Evolutionary conservation across 2,797 vertebrate species (phyloP).

Genomic region (Meda fulgida): DNA sequence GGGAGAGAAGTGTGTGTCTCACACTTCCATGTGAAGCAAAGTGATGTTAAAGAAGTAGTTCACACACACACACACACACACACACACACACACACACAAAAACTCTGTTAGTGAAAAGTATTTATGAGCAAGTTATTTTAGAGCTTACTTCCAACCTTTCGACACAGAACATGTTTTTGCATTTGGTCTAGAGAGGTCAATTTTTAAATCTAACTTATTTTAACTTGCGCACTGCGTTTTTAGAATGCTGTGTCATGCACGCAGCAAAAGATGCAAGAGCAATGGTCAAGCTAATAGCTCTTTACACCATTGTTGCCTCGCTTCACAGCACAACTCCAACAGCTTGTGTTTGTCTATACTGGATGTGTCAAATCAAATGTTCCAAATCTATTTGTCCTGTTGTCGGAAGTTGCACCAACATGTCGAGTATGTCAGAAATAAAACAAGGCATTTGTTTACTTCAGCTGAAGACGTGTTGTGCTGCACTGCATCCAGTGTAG

Average conservation of each 20-base stretch:
- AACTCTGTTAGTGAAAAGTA: neutral
- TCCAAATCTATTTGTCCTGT: neutral
- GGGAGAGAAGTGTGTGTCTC: neutral
- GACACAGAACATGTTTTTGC: neutral
- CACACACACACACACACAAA: accelerated
- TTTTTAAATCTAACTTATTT: neutral
- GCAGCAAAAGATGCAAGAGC: neutral
- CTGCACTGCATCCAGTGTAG: neutral
- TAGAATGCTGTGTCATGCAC: neutral
- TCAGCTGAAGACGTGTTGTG: neutral
- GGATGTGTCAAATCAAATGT: neutral
- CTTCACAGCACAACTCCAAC: neutral
- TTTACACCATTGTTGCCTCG: neutral
- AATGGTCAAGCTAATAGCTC: neutral
- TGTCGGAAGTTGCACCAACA: neutral
- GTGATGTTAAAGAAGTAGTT: neutral
- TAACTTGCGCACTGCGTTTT: neutral
- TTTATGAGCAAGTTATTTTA: neutral
- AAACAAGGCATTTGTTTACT: neutral
- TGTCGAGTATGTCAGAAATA: neutral
- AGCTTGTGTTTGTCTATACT: neutral
- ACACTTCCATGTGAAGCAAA: neutral
- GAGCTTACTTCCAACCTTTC: neutral
- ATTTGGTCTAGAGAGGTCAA: neutral
- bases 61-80: accelerated